Evolutionary conservation across 2,113 vertebrate species (phyloP).

Genomic region (Himantopus leucocephalus): DNA sequence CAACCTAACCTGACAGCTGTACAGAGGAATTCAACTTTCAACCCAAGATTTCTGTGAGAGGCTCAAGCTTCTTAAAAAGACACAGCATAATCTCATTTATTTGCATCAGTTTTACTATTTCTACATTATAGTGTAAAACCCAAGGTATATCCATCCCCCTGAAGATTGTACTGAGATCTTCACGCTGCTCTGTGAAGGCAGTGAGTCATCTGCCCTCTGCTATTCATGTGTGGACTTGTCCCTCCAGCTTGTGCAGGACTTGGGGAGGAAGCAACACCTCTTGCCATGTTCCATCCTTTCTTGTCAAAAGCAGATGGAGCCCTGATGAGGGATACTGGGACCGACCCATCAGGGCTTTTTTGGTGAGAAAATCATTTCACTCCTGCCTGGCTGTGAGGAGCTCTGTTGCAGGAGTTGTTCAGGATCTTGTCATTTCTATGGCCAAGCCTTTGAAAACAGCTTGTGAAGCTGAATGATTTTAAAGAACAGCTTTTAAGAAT

Average conservation of each 20-base stretch:
- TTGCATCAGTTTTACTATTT: not conserved
- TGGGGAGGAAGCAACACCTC: not conserved
- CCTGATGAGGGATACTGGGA: not conserved
- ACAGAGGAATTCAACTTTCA: not conserved
- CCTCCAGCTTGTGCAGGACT: not conserved
- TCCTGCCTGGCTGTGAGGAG: not conserved
- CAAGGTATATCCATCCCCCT: not conserved
- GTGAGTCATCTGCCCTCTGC: not conserved
- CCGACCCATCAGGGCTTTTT: not conserved
- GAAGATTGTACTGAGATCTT: not conserved
- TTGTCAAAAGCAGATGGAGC: not conserved
- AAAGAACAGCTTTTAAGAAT: not conserved
- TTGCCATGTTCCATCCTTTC: not conserved
- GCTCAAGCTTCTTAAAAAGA: not conserved
- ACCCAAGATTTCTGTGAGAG: not conserved
- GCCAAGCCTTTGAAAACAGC: not conserved
- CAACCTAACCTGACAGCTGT: not conserved
- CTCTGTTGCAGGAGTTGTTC: not conserved
- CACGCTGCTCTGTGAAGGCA: not conserved
- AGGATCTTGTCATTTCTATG: not conserved
- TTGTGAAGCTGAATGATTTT: not conserved
- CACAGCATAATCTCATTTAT: not conserved
- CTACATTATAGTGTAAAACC: not conserved
- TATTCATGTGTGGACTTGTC: not conserved
- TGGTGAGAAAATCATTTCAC: not conserved